phyloP scores from a whole-genome alignment of 2,888 invertebrate species.

The Xanthorhoe designata region DNA sequence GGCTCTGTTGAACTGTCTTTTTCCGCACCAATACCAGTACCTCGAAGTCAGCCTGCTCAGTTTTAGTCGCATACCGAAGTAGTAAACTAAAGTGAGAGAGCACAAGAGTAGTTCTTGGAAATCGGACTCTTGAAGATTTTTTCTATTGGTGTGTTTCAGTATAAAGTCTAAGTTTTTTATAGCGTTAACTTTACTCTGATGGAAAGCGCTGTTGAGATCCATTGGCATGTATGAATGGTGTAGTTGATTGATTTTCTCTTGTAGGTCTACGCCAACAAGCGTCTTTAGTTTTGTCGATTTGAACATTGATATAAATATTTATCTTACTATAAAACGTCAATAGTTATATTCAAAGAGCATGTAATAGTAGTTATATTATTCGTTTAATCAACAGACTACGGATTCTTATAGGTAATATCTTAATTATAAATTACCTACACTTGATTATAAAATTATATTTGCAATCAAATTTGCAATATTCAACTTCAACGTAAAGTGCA shows the following conservation, averaged over 20 bases:
- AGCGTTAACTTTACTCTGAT: slow-evolving; percentile 55
- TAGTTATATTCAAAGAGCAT: too few species aligned
- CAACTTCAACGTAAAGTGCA: too few species aligned
- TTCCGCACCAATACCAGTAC: slow-evolving; percentile 54
- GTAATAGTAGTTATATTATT: too few species aligned
- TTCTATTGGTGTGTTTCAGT: slow-evolving; percentile 48
- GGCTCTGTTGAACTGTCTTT: slow-evolving; percentile 58
- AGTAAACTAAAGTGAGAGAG: slow-evolving; percentile 63
- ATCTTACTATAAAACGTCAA: too few species aligned
- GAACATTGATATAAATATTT: slow-evolving; percentile 8
- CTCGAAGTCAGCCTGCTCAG: slow-evolving; percentile 51
- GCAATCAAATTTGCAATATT: too few species aligned
- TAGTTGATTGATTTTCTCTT: slow-evolving; percentile 55
- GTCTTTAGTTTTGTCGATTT: slow-evolving; percentile 16
- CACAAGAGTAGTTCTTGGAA: slow-evolving; percentile 60
- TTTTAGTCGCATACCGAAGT: slow-evolving; percentile 69
- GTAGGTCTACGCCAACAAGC: slow-evolving; percentile 43
- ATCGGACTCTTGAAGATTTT: slow-evolving; percentile 53
- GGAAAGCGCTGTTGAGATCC: slow-evolving; percentile 52
- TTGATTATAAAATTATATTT: too few species aligned
- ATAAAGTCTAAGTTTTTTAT: slow-evolving; percentile 55
- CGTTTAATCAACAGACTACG: too few species aligned
- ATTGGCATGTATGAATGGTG: slow-evolving; percentile 55
- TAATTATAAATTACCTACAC: too few species aligned
- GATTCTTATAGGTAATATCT: too few species aligned